Percentiles rank a stretch among this genome's conserved stretches.
Evolutionary conservation across 2,888 invertebrate species (phyloP).

Genomic region (Ferrisia virgata): DNA sequence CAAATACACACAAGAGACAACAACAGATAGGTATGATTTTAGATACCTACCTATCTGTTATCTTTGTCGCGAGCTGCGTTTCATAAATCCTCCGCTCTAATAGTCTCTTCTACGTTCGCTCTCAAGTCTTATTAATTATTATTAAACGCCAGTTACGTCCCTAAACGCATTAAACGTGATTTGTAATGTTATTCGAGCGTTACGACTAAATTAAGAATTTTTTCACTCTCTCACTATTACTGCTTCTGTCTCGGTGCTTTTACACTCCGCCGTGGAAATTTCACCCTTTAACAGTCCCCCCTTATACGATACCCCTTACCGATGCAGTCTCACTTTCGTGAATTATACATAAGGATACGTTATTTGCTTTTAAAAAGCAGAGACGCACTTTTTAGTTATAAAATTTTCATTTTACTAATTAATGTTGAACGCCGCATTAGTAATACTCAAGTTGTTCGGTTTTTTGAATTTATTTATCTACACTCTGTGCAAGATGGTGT

Average conservation of each 20-base stretch:
- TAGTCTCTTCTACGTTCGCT: neutral
- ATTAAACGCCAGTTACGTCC: neutral
- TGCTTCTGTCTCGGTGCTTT: neutral
- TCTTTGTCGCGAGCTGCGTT: neutral
- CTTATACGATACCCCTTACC: neutral
- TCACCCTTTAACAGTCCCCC: neutral
- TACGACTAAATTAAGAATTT: constrained; percentile 16
- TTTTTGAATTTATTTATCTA: neutral
- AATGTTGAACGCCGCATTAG: constrained; percentile 4
- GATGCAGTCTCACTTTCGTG: neutral
- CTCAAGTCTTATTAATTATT: neutral
- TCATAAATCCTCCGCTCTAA: constrained; percentile 5
- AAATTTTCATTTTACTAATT: neutral
- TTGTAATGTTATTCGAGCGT: constrained; percentile 16
- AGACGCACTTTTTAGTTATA: neutral
- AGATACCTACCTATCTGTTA: neutral
- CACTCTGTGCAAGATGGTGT: too few relatives aligned
- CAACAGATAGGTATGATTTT: neutral
- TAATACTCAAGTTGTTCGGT: neutral
- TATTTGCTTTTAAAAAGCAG: constrained; percentile 6
- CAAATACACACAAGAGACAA: neutral
- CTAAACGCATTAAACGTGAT: constrained; percentile 23
- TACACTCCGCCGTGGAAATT: neutral
- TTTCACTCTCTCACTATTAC: neutral
- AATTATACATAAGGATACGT: neutral